Evolutionary conservation across 2,888 invertebrate species (phyloP), one percentile per base, ranked within the genome.

Genomic region (Pollenia griseotomentosa): DNA sequence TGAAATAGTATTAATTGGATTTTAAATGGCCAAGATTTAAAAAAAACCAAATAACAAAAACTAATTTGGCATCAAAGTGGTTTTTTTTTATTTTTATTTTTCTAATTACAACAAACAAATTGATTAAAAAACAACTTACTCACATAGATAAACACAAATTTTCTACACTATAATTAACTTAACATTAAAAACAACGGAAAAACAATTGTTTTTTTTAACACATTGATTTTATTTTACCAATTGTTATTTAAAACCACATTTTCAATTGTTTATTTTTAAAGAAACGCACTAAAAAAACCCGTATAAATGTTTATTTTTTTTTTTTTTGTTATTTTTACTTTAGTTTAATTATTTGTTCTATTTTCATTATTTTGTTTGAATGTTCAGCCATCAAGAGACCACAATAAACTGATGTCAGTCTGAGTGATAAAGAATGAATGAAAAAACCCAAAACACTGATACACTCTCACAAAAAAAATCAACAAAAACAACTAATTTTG

Each of bases 371-470:
- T 55, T 66, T n/a, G 63, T 65, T 78, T 74, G 40, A 86, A 70
- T 75, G 68, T 71, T 80, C 51, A 46, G 51, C 75, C 80, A 75
- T 55, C 75, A 63, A 80, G 74, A 78, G 74, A 74, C 78, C 86
- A 79, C 61, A 82, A 78, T 61, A 74, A 82, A 86, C 86, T 86
- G 73, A 74, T 74, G 78, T 59, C 77, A 71, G 63, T 33, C 73
- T 42, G 59, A 77, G 33, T 33, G 53, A 33, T 46, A 42, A 33
- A 61, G 9, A 51, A 14, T 55, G 46, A 33, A 70, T 70, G 19
- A 77, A 77, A 33, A 48, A 9, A 57, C 40, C 65, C 53, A 53
- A 14, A n/a, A 40, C 8, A 48, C 14, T 9, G 19, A 48, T 53
- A n/a, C 19, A 59, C 16, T 46, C 59, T 33, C 61, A 33, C 33